Evolutionary conservation across 2,888 invertebrate species (phyloP), one percentile per base, ranked within the genome.

Genomic region (Tridacna crocea): DNA sequence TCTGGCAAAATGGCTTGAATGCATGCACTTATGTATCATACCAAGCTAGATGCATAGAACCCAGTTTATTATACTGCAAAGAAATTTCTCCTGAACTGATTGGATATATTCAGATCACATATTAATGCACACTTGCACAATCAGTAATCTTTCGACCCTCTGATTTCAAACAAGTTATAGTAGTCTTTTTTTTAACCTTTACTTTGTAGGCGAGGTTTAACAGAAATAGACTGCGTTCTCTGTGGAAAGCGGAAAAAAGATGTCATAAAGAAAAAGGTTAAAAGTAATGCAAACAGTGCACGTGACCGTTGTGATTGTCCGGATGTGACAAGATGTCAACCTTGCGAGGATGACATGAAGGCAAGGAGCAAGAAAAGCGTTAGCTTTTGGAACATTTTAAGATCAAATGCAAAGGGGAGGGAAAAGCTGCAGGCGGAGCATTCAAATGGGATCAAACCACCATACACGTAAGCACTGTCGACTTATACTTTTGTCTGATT

Each of bases 311-410:
- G 93, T 76, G 83, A 88, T 11, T 93, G 93, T 81, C 88, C 87
- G 55, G 91, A 90, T 80, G 91, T 90, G 10, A 88, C 91, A 6
- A 82, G 83, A 47, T 93, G 93, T 83, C 90, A 89, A 46, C 87
- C 85, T 4, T 93, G 93, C 70, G 74, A 87, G 47, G 90, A 89
- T 1, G 94, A 94, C 75, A 83, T 91, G 80, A 87, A 83, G 65
- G 78, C 83, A 11, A 77, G 87, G 61, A 84, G 81, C 51, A 70
- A 60, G 60, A 65, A 76, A 58, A 51, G n/a, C 11, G n/a, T 47
- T 11, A 46, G 68, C 46, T 46, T 68, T 12, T 68, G 68, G 68
- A n/a, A 46, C 36, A 46, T 46, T 19, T 46, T 68, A 47, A 68
- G 68, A 15, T 47, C 68, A 13, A 68, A 68, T 19, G 36, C 68